These are phyloP conservation scores for Hylyphantes graminicola DNA, from an alignment of 1,140 invertebrate species.

Conservation along the genomic window DNA sequence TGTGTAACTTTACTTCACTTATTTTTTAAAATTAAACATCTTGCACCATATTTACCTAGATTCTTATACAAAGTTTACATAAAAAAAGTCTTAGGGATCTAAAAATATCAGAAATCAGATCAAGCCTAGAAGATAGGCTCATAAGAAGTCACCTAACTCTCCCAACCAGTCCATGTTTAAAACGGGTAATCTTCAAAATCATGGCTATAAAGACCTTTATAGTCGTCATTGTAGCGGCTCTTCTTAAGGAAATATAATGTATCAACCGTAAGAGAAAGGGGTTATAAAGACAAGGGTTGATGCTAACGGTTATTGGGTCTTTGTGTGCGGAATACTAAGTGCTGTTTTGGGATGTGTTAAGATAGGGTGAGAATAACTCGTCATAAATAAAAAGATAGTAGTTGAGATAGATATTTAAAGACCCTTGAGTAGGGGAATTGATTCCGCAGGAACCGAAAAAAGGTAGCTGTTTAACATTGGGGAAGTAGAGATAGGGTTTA, in stretches of 20 bases:
- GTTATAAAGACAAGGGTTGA: slow-evolving; percentile 41
- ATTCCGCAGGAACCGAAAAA: slow-evolving; percentile 1
- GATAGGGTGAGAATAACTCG: slow-evolving; percentile 25
- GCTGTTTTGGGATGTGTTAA: slow-evolving; percentile 44
- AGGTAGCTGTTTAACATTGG: neutral
- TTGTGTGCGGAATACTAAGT: slow-evolving; percentile 52
- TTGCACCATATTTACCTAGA: no score
- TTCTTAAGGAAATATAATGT: neutral
- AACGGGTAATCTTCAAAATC: slow-evolving; percentile 46
- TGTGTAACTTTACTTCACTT: no score
- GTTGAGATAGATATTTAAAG: slow-evolving; percentile 32
- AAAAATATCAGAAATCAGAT: slow-evolving; percentile 6
- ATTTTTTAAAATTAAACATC: no score
- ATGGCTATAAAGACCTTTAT: slow-evolving; percentile 52
- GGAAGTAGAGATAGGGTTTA: neutral
- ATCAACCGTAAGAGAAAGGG: slow-evolving; percentile 18
- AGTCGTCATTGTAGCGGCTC: slow-evolving; percentile 22
- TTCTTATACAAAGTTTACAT: no score
- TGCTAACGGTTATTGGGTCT: slow-evolving; percentile 57
- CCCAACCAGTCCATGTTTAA: slow-evolving; percentile 33
- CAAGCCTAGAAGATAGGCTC: neutral
- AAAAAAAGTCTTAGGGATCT: no score
- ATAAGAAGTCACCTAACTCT: neutral
- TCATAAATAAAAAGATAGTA: slow-evolving; percentile 43
- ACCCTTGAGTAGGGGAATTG: slow-evolving; percentile 9